These are phyloP conservation scores for Bujurquina vittata DNA, from an alignment of 2,113 vertebrate genomes.

Conservation along the genomic window DNA sequence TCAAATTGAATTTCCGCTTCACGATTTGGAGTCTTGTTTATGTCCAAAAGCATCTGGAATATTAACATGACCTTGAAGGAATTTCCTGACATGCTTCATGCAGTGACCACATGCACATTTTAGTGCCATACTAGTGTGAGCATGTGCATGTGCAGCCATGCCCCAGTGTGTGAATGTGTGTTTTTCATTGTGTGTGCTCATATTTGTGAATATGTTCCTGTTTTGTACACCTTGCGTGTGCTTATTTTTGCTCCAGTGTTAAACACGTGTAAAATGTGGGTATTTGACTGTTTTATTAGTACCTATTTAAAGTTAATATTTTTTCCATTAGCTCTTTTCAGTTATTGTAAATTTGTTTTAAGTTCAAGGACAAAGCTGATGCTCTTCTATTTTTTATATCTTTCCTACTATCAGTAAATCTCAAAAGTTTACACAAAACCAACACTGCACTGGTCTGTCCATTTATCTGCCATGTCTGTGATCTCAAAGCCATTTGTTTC, in stretches of 20 bases:
- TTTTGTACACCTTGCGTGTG: background rate
- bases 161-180: background rate
- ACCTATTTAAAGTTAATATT: background rate
- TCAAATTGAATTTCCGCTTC: slow-evolving; percentile 75
- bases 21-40: slow-evolving; percentile 71
- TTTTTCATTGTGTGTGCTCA: background rate
- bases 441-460: background rate
- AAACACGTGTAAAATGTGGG: background rate
- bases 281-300: background rate
- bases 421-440: background rate
- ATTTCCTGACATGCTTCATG: slow-evolving; percentile 71
- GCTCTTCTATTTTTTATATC: background rate
- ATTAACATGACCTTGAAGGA: slow-evolving; percentile 78
- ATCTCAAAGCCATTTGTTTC: background rate
- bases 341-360: background rate
- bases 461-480: background rate
- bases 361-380: background rate
- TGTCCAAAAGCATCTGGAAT: slow-evolving; percentile 80
- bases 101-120: slow-evolving; percentile 67
- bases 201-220: background rate
- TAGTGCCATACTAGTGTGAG: slow-evolving; percentile 22
- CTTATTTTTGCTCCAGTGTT: background rate
- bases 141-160: slow-evolving; percentile 19
- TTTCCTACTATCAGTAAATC: background rate
- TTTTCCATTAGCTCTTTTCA: background rate